A percentile compares a stretch with the other conserved stretches of the same genome.
These are phyloP conservation scores for Hylyphantes graminicola DNA, from an alignment of 1,140 invertebrate species.

Conservation along the genomic window DNA sequence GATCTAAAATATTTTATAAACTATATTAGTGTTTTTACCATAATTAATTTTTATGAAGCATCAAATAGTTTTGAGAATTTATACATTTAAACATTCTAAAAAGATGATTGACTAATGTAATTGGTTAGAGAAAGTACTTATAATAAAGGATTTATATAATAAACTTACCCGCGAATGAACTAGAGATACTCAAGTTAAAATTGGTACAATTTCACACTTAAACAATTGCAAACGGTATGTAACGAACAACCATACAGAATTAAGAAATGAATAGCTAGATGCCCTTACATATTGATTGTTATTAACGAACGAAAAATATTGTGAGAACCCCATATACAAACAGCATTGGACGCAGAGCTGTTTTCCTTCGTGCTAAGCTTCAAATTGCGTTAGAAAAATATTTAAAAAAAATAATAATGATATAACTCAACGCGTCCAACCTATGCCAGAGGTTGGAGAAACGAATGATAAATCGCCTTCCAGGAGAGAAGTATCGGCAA, in stretches of 20 bases:
- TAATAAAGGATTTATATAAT: background rate
- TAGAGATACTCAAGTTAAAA: background rate
- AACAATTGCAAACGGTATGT: too few relatives aligned
- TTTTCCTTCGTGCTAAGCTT: background rate
- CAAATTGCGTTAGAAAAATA: background rate
- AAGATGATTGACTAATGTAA: background rate
- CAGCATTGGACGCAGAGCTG: too few relatives aligned
- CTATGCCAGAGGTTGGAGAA: too few relatives aligned
- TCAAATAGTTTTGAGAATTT: background rate
- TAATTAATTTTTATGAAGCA: background rate
- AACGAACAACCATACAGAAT: too few relatives aligned
- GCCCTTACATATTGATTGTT: too few relatives aligned
- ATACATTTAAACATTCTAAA: background rate
- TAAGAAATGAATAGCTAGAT: too few relatives aligned
- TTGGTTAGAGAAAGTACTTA: background rate
- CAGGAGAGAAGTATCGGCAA: conserved; percentile 37
- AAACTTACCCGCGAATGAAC: background rate
- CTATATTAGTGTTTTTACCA: background rate
- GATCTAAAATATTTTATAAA: background rate
- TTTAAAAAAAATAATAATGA: too few relatives aligned
- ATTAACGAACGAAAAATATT: too few relatives aligned
- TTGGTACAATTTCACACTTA: too few relatives aligned
- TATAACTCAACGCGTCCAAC: too few relatives aligned
- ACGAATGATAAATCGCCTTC: conserved; percentile 35
- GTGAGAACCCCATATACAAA: too few relatives aligned